Evolutionary conservation across 30 jellyfish, hydroid and myxozoan species (phyloP).

Genomic region (Turritopsis rubra): DNA sequence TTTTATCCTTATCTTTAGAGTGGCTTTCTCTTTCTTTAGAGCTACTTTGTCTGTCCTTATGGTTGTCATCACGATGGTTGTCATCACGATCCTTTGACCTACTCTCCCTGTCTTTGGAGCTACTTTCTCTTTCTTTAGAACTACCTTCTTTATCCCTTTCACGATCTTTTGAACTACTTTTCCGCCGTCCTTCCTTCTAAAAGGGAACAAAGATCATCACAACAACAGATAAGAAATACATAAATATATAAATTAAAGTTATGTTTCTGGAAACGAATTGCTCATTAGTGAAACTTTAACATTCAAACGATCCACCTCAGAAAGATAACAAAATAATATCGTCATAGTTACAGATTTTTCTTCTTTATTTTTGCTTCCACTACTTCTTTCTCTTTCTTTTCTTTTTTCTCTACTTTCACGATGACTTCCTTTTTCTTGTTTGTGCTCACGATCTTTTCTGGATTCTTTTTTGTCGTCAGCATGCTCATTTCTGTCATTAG

Average conservation of each 20-base stretch:
- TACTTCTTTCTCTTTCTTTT: constrained; percentile 36
- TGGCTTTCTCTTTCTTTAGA: constrained; percentile 30
- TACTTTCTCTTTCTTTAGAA: constrained; percentile 34
- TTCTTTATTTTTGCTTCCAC: constrained; percentile 13
- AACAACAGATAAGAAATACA: background rate
- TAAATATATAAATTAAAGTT: background rate
- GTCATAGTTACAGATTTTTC: background rate
- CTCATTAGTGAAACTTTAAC: too few species aligned
- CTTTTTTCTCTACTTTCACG: constrained; percentile 34
- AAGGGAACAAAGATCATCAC: background rate
- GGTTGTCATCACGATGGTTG: constrained; percentile 10
- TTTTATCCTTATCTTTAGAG: constrained; percentile 42
- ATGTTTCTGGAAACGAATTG: background rate
- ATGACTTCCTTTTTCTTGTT: constrained; percentile 25
- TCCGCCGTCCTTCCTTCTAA: background rate
- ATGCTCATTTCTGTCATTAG: background rate
- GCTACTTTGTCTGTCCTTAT: constrained; percentile 26
- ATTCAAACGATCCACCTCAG: too few species aligned
- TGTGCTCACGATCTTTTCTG: constrained; percentile 22
- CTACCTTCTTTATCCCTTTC: constrained; percentile 11
- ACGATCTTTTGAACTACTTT: background rate
- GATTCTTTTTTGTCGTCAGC: constrained; percentile 4
- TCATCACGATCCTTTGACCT: constrained; percentile 18
- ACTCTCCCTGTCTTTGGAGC: constrained; percentile 31
- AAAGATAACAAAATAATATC: too few species aligned